These are phyloP conservation scores for Dermolepida albohirtum DNA, from an alignment of 2,888 invertebrate genomes.

Conservation along the genomic window DNA sequence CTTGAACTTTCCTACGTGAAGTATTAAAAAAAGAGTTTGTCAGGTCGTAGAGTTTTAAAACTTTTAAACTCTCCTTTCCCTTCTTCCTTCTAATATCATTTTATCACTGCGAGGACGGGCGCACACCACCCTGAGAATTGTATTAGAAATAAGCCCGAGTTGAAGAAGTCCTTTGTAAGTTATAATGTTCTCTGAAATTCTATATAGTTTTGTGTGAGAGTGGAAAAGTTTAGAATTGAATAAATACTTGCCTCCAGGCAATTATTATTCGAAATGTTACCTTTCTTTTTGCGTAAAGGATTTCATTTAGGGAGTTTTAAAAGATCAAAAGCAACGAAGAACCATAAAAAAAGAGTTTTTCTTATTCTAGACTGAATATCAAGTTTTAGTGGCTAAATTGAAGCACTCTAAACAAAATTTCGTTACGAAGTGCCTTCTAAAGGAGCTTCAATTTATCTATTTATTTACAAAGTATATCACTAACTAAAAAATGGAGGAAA, in stretches of 20 bases:
- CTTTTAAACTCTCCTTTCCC: constrained; percentile 18
- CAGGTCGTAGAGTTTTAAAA: constrained; percentile 28
- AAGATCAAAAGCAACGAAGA: too few relatives aligned
- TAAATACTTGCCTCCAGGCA: not conserved
- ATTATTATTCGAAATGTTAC: too few relatives aligned
- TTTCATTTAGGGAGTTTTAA: too few relatives aligned
- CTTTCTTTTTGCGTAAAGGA: too few relatives aligned
- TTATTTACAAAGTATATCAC: too few relatives aligned
- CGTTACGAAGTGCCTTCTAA: too few relatives aligned
- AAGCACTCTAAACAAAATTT: too few relatives aligned
- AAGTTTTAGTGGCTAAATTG: too few relatives aligned
- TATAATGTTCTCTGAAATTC: constrained; percentile 33
- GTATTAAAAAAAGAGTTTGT: constrained; percentile 22
- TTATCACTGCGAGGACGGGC: constrained; percentile 32
- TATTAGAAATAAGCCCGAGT: constrained; percentile 31
- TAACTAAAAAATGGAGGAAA: too few relatives aligned
- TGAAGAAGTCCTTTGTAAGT: constrained; percentile 29
- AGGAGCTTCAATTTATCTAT: too few relatives aligned
- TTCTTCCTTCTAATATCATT: constrained; percentile 9
- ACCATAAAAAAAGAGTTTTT: too few relatives aligned
- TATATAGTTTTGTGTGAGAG: constrained; percentile 8
- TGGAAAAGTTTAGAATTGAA: constrained; percentile 1
- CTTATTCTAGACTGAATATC: too few relatives aligned
- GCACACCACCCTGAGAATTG: constrained; percentile 13
- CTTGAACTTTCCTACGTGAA: not conserved